Evolutionary conservation across 1,140 invertebrate species (phyloP), one percentile per base, ranked within the genome.

Genomic region (Hypsibius dujardini): DNA sequence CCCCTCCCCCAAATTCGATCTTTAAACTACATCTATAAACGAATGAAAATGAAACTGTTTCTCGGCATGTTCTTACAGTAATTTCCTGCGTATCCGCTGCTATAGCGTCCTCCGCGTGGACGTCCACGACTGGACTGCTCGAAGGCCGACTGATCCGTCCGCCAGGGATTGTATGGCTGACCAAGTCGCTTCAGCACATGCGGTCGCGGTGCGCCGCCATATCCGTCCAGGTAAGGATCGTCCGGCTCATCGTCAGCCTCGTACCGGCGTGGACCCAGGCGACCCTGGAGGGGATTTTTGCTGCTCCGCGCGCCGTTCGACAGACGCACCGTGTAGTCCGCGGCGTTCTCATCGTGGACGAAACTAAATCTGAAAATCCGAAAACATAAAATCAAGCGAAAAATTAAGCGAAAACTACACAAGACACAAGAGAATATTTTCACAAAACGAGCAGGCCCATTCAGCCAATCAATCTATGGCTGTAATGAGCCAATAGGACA

Each of bases 121-220:
- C 62, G 12, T 3, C 7, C 3, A 3, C 62, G 42, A 67, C 62
- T 42, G 12, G 62, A 14, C 62, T 42, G 45, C 3, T 7, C 7
- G 12, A 3, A 67, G 12, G 45, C 62, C 7, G 50, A 7, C 50
- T 56, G 50, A 56, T 56, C 50, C 7, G 50, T 56, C 50, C 62
- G 3, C 62, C 62, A 67, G 3, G 7, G 7, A 42, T 67, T 67
- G 62, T 67, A 67, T 7, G 62, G 62, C 42, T 67, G 62, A 3
- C 62, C 62, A 7, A 67, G 62, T 7, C 62, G 7, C 62, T 67
- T 67, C 7, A 67, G 62, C 12, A 67, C 62, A 67, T 67, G 62
- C 42, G 62, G 62, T 14, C 62, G 62, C 3, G n/a, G n/a, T n/a
- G n/a, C n/a, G n/a, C n/a, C n/a, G n/a, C n/a, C n/a, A n/a, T 56